Conservation (phyloP, 2,113 vertebrate genomes). For the sheep (Ovis aries) region ARS-UI_Ramb_v3.0 NC_056063.1:38871501-38872000, state of each 20-base stretch:
- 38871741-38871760: not conserved
- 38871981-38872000: not conserved
- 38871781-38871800: not conserved
- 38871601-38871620: not conserved
- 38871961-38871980: not conserved
- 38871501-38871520: not conserved
- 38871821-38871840: not conserved
- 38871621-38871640: slow-evolving; percentile 3
- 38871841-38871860: not conserved
- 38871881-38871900: not conserved
- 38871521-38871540: not conserved
- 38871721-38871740: not conserved
- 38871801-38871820: rapidly evolving
- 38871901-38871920: not conserved
- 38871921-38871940: not conserved
- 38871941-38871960: not conserved
- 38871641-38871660: not conserved
- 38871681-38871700: not conserved
- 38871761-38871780: not conserved
- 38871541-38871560: not conserved
- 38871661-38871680: not conserved
- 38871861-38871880: not conserved
- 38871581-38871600: not conserved
- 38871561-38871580: slow-evolving; percentile 21
- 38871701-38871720: not conserved